These are phyloP conservation scores for Piscicola geometra DNA, from an alignment of 2,888 invertebrate genomes.

Conservation along the genomic window DNA sequence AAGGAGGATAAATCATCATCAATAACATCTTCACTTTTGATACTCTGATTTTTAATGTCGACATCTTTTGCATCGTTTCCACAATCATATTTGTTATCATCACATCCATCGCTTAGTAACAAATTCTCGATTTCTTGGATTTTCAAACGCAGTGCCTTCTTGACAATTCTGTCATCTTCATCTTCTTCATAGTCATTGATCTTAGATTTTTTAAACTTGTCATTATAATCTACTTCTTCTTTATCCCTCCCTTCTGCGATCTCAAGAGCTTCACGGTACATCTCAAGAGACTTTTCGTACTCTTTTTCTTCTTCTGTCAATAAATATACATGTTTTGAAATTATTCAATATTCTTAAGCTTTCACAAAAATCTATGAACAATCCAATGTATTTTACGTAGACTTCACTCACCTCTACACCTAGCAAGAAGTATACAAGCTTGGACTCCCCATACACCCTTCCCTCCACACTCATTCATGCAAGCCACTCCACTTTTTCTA, in stretches of 20 bases:
- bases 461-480: slow-evolving; percentile 50
- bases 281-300: neutral
- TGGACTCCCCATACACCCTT: slow-evolving; percentile 54
- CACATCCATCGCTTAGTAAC: neutral
- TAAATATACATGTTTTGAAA: no score
- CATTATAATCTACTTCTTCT: neutral
- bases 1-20: neutral
- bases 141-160: neutral
- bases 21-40: neutral
- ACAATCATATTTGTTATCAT: neutral
- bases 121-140: neutral
- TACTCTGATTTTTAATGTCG: no score
- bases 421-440: slow-evolving; percentile 53
- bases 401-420: slow-evolving; percentile 49
- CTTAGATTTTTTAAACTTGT: neutral
- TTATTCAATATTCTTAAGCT: no score
- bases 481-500: slow-evolving; percentile 52
- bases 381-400: neutral
- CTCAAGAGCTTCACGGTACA: slow-evolving; percentile 7
- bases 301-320: slow-evolving; percentile 7
- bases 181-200: neutral
- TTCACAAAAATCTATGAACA: no score
- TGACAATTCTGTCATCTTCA: neutral
- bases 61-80: neutral
- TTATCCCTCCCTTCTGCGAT: neutral